Evolutionary conservation across 2,797 vertebrate genomes (phyloP), one percentile per base, ranked within the genome.

Genomic region (Caiman crocodilus): DNA sequence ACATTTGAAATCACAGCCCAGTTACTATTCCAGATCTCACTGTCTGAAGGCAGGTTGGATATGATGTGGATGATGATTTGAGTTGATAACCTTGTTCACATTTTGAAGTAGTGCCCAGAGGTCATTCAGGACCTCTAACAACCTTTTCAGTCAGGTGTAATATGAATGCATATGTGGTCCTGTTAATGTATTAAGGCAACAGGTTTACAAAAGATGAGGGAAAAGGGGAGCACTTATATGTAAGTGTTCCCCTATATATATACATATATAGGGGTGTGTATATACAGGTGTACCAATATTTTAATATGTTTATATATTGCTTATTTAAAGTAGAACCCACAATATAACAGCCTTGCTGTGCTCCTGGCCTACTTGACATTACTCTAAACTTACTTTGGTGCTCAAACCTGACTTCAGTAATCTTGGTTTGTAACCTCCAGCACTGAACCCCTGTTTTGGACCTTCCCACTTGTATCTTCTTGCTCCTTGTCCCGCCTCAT

Each of bases 61-160:
- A 81, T 89, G 85, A 85, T 76, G 63, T 84, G 84, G 94, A 13
- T 91, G 57, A 64, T 89, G 86, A 81, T 88, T 61, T 77, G 26
- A 77, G 84, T 5, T 65, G 76, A 26, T 90, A 88, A 93, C 61
- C 32, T 14, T 94, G 65, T 25, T 50, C 16, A n/a, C 32, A 5
- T 59, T 21, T 32, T 82, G 30, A 2, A 79, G n/a, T 58, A 60
- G 30, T 2, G 1, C 5, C 59, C 32, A 86, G 74, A 20, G 77
- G 71, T 13, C 28, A 13, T 16, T 86, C 55, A 59, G 60, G 89
- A 80, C 20, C 4, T 35, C 35, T 20, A 2, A n/a, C 15, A 17
- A 17, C 30, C n/a, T 17, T n/a, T 65, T 65, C 28, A 65, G 28
- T 14, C 64, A 65, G 64, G 64, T 65, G 65, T 18, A 16, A 67